phyloP scores from a whole-genome alignment of 2,888 invertebrate genomes.

The Tetragnatha montana region DNA sequence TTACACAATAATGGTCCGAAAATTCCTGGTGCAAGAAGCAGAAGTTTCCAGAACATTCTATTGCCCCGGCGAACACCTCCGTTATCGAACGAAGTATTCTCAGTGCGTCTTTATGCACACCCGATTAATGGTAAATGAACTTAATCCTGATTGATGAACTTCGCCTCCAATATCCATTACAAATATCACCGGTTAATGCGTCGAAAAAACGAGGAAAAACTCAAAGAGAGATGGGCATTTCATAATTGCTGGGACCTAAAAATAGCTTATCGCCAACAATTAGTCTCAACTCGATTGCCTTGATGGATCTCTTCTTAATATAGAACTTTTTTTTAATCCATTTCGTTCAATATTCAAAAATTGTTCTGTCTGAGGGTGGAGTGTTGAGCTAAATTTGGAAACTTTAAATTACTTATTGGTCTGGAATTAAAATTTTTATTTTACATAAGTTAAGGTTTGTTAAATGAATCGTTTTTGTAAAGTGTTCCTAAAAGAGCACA shows the following conservation, averaged over 20 bases:
- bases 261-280: constrained; percentile 44
- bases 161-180: constrained; percentile 26
- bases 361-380: not conserved
- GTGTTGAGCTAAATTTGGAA: not conserved
- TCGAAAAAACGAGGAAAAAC: constrained; percentile 12
- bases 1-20: too few relatives aligned
- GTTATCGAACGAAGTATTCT: not conserved
- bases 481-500: too few relatives aligned
- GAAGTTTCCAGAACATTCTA: not conserved
- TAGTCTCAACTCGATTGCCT: not conserved
- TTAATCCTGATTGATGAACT: constrained; percentile 50
- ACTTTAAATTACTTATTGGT: too few relatives aligned
- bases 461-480: too few relatives aligned
- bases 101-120: not conserved
- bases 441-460: too few relatives aligned
- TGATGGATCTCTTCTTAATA: constrained; percentile 35
- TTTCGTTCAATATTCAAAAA: constrained; percentile 10
- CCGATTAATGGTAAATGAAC: constrained; percentile 4
- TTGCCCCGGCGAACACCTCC: not conserved
- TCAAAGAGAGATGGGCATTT: constrained; percentile 5
- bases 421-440: too few relatives aligned
- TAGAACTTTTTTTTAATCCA: constrained; percentile 22
- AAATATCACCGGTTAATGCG: constrained; percentile 32
- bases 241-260: constrained; percentile 35
- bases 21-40: too few relatives aligned